A percentile compares a stretch with the other conserved stretches of the same genome.
These are phyloP conservation scores for Agonopterix arenella DNA, from an alignment of 2,888 invertebrate species.

Conservation along the genomic window DNA sequence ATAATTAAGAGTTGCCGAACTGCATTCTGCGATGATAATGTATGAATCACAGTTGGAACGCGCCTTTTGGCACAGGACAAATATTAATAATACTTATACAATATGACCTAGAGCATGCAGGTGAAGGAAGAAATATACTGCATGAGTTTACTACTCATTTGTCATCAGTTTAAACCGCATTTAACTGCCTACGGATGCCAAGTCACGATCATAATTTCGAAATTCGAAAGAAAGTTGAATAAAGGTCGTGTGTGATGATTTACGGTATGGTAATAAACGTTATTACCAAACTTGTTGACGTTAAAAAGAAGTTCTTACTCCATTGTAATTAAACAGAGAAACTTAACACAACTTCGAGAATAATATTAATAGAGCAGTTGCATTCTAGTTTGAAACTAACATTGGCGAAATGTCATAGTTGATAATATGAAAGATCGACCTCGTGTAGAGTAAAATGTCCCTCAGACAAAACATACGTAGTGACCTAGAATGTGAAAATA, in stretches of 20 bases:
- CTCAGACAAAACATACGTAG: conserved; percentile 59
- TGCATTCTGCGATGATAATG: conserved; percentile 8
- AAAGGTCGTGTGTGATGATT: no score
- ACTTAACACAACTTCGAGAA: no score
- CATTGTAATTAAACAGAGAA: no score
- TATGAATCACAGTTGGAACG: conserved; percentile 57
- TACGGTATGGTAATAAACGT: no score
- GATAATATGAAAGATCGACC: no score
- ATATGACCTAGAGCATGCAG: conserved; percentile 41
- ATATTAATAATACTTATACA: conserved; percentile 46
- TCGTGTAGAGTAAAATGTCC: conserved; percentile 31
- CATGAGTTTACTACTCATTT: not conserved
- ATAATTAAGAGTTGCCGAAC: conserved; percentile 19
- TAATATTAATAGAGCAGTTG: no score
- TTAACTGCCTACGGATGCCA: conserved; percentile 19
- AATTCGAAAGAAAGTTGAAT: not conserved
- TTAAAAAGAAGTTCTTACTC: no score
- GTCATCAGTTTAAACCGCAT: conserved; percentile 5
- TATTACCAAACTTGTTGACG: no score
- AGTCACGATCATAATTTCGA: conserved; percentile 8
- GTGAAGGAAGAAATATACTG: conserved; percentile 29
- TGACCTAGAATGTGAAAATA: conserved; percentile 73
- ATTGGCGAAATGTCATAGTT: no score
- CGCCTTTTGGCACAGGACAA: conserved; percentile 52
- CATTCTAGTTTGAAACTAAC: no score